Evolutionary conservation across 2,797 vertebrate species (phyloP).

Genomic region (Macropodus opercularis): DNA sequence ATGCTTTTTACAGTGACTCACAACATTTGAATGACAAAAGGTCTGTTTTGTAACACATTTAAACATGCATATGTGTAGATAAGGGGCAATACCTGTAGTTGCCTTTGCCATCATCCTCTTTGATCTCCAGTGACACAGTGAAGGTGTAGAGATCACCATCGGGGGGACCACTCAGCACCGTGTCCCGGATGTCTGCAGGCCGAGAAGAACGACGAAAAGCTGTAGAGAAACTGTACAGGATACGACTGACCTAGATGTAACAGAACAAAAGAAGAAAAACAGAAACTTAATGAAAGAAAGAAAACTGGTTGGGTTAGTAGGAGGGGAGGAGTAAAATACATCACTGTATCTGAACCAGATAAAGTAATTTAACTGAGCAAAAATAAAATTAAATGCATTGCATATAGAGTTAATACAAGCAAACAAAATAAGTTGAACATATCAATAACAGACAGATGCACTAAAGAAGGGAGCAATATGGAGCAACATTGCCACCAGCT

Average conservation of each 20-base stretch:
- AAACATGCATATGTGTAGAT: slow-evolving; percentile 2
- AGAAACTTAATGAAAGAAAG: neutral
- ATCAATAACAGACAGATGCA: neutral
- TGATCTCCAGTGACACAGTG: slow-evolving; percentile 92
- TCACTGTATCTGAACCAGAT: too few relatives aligned
- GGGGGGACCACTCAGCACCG: slow-evolving; percentile 79
- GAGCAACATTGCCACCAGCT: slow-evolving; percentile 54
- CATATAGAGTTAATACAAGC: neutral
- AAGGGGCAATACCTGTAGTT: slow-evolving; percentile 92
- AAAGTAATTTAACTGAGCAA: neutral
- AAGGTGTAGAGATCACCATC: slow-evolving; percentile 93
- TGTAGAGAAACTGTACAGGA: slow-evolving; percentile 95
- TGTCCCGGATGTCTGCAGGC: slow-evolving; percentile 87
- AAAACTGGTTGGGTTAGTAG: too few relatives aligned
- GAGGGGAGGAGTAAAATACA: too few relatives aligned
- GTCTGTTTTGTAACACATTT: neutral
- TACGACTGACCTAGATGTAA: slow-evolving; percentile 89
- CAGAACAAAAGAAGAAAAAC: neutral
- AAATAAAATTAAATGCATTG: neutral
- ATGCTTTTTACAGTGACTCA: too few relatives aligned
- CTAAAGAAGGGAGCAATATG: neutral
- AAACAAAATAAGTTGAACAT: slow-evolving; percentile 5
- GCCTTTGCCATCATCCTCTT: slow-evolving; percentile 97
- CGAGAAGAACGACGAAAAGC: slow-evolving; percentile 92
- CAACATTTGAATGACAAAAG: too few relatives aligned